Conservation (phyloP, 2,797 vertebrate genomes). For the Sarcoramphus papa region DNA sequence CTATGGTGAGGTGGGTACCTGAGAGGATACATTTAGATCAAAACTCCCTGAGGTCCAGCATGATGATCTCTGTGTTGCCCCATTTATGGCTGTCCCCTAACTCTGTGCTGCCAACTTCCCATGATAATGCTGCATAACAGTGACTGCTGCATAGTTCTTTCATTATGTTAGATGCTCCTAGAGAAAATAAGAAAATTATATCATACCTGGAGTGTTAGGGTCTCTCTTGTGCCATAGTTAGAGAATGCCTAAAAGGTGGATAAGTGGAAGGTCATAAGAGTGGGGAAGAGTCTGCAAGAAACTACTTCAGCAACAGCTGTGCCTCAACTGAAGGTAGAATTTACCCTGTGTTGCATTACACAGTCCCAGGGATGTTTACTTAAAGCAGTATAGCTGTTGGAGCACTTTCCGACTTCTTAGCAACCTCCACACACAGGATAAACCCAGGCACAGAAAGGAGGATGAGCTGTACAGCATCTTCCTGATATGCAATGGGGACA, state of each 20-base stretch:
- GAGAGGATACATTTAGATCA: not conserved
- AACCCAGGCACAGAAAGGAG: not conserved
- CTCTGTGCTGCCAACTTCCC: not conserved
- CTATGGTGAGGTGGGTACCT: conserved; percentile 44
- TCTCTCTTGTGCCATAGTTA: not conserved
- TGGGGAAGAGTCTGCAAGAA: not conserved
- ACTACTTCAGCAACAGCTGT: not conserved
- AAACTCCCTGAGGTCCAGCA: not conserved
- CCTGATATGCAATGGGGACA: not conserved
- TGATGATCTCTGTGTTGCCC: not conserved
- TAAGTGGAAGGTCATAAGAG: not conserved
- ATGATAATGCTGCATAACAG: not conserved
- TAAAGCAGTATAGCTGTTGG: not conserved
- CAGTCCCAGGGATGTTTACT: not conserved
- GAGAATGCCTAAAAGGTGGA: not conserved
- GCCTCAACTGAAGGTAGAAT: not conserved
- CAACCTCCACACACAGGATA: not conserved
- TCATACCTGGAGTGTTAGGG: not conserved
- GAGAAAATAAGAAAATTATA: not conserved
- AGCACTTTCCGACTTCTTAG: not conserved
- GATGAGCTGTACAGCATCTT: not conserved
- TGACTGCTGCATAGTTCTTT: not conserved
- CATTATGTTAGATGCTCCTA: not conserved
- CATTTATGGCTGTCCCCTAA: not conserved
- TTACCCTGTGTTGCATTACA: not conserved